A percentile compares a stretch with the other conserved stretches of the same genome.
These are phyloP conservation scores for Melinaea marsaeus DNA, from an alignment of 2,888 invertebrate species.

Conservation along the genomic window DNA sequence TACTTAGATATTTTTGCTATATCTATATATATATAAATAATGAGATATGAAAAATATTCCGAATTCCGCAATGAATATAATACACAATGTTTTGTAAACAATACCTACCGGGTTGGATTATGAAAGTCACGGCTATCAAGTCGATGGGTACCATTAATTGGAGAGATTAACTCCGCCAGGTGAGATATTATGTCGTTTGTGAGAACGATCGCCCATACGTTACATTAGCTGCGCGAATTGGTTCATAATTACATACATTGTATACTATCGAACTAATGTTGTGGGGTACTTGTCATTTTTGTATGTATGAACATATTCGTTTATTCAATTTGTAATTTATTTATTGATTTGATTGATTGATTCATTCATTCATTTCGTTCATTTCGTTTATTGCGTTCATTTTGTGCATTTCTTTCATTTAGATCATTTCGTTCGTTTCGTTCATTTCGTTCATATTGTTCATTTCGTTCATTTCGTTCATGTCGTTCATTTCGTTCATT, in stretches of 20 bases:
- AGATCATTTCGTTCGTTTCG: too few species aligned
- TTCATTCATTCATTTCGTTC: too few species aligned
- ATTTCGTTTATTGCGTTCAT: too few species aligned
- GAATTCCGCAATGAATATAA: not conserved
- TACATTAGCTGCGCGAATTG: not conserved
- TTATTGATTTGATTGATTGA: too few species aligned
- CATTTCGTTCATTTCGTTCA: too few species aligned
- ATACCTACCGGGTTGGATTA: slow-evolving; percentile 6
- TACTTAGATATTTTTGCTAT: too few species aligned
- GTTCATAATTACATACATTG: not conserved
- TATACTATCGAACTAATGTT: not conserved
- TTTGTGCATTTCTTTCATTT: too few species aligned
- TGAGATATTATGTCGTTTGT: slow-evolving; percentile 54
- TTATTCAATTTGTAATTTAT: too few species aligned
- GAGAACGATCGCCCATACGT: slow-evolving; percentile 35
- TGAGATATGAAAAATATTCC: not conserved
- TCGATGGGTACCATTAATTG: slow-evolving; percentile 13
- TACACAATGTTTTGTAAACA: not conserved
- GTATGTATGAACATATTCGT: too few species aligned
- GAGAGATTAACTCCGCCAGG: slow-evolving; percentile 45
- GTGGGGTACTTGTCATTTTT: not conserved
- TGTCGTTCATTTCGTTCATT: too few species aligned
- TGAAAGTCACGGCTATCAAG: slow-evolving; percentile 9
- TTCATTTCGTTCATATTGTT: too few species aligned
- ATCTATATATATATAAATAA: too few species aligned